phyloP scores from a whole-genome alignment of 2,888 invertebrate species.

The Cacoxenus indagator region DNA sequence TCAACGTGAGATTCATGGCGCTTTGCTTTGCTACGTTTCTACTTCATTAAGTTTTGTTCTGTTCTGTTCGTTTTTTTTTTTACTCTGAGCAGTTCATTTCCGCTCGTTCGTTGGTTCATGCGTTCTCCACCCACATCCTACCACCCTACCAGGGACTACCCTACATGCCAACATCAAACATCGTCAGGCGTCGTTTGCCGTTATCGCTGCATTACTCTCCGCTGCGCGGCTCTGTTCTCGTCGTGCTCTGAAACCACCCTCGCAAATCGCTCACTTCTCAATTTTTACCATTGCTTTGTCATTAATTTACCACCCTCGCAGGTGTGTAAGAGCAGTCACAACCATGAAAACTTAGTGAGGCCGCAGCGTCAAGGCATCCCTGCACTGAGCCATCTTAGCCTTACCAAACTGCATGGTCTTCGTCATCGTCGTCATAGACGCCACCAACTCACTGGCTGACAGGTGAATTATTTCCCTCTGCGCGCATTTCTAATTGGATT shows the following conservation, averaged over 20 bases:
- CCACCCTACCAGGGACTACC: too few species aligned
- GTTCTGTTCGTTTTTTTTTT: background rate
- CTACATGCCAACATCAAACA: background rate
- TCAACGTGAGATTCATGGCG: too few species aligned
- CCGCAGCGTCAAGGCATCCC: background rate
- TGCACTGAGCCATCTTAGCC: background rate
- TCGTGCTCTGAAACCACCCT: background rate
- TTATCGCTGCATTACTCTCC: background rate
- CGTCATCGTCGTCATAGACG: background rate
- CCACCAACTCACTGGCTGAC: slow-evolving; percentile 45
- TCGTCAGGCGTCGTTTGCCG: background rate
- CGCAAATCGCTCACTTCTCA: background rate
- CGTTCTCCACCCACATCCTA: background rate
- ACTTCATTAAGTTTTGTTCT: too few species aligned
- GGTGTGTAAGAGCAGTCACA: background rate
- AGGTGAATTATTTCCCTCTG: slow-evolving; percentile 65
- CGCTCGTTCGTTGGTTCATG: background rate
- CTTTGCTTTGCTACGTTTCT: background rate
- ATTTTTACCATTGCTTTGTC: background rate
- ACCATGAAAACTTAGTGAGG: too few species aligned
- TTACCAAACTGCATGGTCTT: background rate
- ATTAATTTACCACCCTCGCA: background rate
- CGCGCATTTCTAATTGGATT: slow-evolving; percentile 66
- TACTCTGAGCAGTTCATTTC: background rate
- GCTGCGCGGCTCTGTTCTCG: background rate